Conservation (phyloP, 2,113 vertebrate genomes). For the Verasper variegatus region DNA sequence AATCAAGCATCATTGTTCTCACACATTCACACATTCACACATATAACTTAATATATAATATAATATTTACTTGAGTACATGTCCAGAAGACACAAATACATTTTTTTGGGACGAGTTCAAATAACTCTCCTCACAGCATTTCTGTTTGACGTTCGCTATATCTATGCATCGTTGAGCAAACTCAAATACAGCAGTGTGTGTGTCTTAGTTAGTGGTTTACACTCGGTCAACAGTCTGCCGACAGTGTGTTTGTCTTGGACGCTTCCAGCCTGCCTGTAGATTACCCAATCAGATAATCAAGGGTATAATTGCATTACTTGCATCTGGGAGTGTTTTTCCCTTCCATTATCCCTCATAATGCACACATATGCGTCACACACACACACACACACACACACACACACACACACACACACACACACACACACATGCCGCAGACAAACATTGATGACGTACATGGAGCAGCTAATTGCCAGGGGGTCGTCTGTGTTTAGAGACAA, state of each 20-base stretch:
- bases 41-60: not conserved
- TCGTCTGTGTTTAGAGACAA: constrained; percentile 21
- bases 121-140: constrained; percentile 16
- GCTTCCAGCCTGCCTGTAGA: constrained; percentile 65
- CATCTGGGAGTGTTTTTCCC: constrained; percentile 75
- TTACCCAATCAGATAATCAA: constrained; percentile 78
- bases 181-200: constrained; percentile 37
- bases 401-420: not conserved
- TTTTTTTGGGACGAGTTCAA: not conserved
- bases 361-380: constrained; percentile 32
- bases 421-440: constrained; percentile 36
- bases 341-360: constrained; percentile 71
- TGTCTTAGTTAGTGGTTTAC: constrained; percentile 46
- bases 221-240: constrained; percentile 64
- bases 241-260: constrained; percentile 74
- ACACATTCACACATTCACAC: not conserved
- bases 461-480: constrained; percentile 51
- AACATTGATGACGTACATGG: constrained; percentile 35
- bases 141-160: constrained; percentile 25
- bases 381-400: constrained; percentile 30
- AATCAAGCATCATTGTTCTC: constrained; percentile 1
- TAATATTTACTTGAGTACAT: too few relatives aligned
- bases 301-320: constrained; percentile 76
- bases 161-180: constrained; percentile 38
- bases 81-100: too few relatives aligned